A percentile compares a stretch with the other conserved stretches of the same genome.
Conservation (phyloP, 2,888 invertebrate species). For the Lingula anatina region DNA sequence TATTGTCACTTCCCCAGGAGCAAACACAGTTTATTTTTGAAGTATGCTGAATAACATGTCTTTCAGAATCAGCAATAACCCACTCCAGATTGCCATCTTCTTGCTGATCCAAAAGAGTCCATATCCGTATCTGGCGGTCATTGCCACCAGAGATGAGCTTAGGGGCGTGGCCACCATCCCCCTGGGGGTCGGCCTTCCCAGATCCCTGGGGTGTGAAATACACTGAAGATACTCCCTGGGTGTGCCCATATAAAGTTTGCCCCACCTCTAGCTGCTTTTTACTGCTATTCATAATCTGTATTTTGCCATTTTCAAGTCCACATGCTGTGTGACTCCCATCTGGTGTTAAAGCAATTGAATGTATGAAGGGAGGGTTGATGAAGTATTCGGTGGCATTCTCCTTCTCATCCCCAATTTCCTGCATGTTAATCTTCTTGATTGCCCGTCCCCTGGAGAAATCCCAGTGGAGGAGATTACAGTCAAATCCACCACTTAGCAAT, state of each 20-base stretch:
- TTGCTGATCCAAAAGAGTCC: slow-evolving; percentile 39
- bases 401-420: slow-evolving; percentile 29
- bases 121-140: slow-evolving; percentile 31
- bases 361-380: slow-evolving; percentile 46
- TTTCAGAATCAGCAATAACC: too few relatives aligned
- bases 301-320: slow-evolving; percentile 43
- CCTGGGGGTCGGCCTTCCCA: too few relatives aligned
- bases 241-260: slow-evolving; percentile 35
- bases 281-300: slow-evolving; percentile 36
- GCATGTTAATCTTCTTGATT: slow-evolving; percentile 41
- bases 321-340: slow-evolving; percentile 30
- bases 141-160: slow-evolving; percentile 40
- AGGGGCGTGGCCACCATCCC: too few relatives aligned
- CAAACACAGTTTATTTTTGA: too few relatives aligned
- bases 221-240: slow-evolving; percentile 46
- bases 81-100: too few relatives aligned
- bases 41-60: too few relatives aligned
- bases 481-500: slow-evolving; percentile 41
- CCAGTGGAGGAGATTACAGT: slow-evolving; percentile 46
- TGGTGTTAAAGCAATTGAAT: slow-evolving; percentile 28
- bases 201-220: too few relatives aligned
- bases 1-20: too few relatives aligned
- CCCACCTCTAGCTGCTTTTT: slow-evolving; percentile 28
- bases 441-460: slow-evolving; percentile 38
- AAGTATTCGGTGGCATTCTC: slow-evolving; percentile 31